Evolutionary conservation across 2,888 invertebrate species (phyloP).

Genomic region (Syrphus vitripennis): DNA sequence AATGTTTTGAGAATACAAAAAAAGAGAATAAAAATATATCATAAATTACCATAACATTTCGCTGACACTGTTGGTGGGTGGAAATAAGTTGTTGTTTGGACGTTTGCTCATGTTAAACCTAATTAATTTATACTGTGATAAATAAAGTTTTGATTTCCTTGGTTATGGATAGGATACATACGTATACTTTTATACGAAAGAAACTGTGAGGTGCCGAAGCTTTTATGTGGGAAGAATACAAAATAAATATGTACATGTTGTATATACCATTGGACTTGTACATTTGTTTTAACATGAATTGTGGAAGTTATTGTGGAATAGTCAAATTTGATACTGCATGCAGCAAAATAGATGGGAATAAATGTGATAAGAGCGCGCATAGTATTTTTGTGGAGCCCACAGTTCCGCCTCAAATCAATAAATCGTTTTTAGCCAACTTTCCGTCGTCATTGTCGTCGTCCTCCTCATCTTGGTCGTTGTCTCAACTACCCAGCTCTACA

Average conservation of each 20-base stretch:
- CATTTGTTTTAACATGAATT: conserved; percentile 14
- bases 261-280: background rate
- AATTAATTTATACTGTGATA: conserved; percentile 48
- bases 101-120: conserved; percentile 42
- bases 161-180: background rate
- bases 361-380: conserved; percentile 65
- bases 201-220: background rate
- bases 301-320: conserved; percentile 24
- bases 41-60: conserved; percentile 51
- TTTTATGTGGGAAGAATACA: background rate
- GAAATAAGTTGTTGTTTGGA: conserved; percentile 59
- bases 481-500: conserved; percentile 18
- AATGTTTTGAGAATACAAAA: conserved; percentile 31
- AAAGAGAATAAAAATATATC: conserved; percentile 15
- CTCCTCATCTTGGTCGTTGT: conserved; percentile 41
- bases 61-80: conserved; percentile 54
- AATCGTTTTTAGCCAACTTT: conserved; percentile 70
- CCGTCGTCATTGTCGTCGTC: conserved; percentile 56
- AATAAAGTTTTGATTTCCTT: conserved; percentile 14
- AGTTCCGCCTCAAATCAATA: conserved; percentile 71
- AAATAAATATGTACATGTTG: background rate
- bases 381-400: conserved; percentile 66
- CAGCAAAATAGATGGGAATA: conserved; percentile 56
- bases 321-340: conserved; percentile 46
- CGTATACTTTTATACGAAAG: background rate